These are phyloP conservation scores for Proisotoma minuta DNA, from an alignment of 2,888 invertebrate species.

Conservation along the genomic window DNA sequence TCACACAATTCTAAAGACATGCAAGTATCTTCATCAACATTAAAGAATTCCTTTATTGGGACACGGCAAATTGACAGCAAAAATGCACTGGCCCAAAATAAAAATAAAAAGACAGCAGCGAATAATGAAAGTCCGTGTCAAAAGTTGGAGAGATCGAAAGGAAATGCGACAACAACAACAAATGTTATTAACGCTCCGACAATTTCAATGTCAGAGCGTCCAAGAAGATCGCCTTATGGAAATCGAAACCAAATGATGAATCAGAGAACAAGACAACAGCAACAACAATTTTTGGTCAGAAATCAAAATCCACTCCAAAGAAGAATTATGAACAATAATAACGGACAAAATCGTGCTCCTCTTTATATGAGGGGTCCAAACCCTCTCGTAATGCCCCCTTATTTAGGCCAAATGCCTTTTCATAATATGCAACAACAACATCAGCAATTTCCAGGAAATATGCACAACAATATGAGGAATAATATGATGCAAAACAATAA, in stretches of 20 bases:
- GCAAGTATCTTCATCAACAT: slow-evolving; percentile 20
- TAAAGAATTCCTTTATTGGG: too few species aligned
- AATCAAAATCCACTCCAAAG: not conserved
- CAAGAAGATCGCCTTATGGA: slow-evolving; percentile 27
- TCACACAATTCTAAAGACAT: slow-evolving; percentile 22
- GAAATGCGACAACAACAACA: slow-evolving; percentile 5
- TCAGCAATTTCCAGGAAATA: not conserved
- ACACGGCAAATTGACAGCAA: slow-evolving; percentile 12
- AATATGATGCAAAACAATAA: not conserved
- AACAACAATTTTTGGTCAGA: not conserved
- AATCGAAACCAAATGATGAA: not conserved
- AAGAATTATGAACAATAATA: not conserved
- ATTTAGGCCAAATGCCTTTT: not conserved
- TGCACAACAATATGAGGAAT: not conserved
- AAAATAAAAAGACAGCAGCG: slow-evolving; percentile 18
- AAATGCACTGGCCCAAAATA: slow-evolving; percentile 13
- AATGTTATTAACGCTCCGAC: slow-evolving; percentile 8
- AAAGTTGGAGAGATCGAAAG: slow-evolving; percentile 11
- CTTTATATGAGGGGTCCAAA: too few species aligned
- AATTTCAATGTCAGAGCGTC: slow-evolving; percentile 31
- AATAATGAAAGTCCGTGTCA: slow-evolving; percentile 21
- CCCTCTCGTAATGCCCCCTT: not conserved
- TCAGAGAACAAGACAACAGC: too few species aligned
- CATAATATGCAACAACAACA: not conserved
- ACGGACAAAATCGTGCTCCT: too few species aligned